Percentiles rank a stretch among this genome's conserved stretches.
Evolutionary conservation across 2,113 vertebrate species (phyloP).

Genomic region (Furnarius figulus): DNA sequence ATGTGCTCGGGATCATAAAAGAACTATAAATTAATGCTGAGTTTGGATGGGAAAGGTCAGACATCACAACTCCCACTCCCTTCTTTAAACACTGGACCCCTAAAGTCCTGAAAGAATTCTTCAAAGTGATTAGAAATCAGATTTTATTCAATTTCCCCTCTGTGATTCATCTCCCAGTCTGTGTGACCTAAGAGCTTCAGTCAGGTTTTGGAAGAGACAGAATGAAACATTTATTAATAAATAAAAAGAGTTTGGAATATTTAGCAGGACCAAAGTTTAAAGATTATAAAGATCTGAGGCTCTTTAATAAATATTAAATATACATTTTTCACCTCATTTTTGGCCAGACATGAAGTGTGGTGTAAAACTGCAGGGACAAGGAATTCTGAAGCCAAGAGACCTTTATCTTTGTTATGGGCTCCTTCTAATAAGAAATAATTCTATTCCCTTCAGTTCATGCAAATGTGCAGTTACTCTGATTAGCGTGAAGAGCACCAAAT

Average conservation of each 20-base stretch:
- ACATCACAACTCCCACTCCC: conserved; percentile 27
- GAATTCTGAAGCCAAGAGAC: conserved; percentile 31
- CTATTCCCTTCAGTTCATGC: conserved; percentile 28
- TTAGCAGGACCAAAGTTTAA: conserved; percentile 72
- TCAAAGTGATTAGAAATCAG: conserved; percentile 53
- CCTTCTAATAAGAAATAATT: conserved; percentile 22
- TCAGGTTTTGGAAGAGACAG: conserved; percentile 35
- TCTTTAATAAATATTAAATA: conserved; percentile 75
- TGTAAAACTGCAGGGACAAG: conserved; percentile 18
- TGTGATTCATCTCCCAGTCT: conserved; percentile 43
- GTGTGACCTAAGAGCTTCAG: conserved; percentile 13
- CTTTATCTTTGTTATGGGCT: conserved; percentile 36
- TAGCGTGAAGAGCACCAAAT: conserved; percentile 56
- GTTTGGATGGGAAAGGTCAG: conserved; percentile 47
- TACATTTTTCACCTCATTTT: conserved; percentile 35
- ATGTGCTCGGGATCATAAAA: conserved; percentile 29
- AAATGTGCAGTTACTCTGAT: conserved; percentile 53
- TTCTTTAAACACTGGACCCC: conserved; percentile 50
- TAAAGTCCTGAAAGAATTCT: conserved; percentile 32
- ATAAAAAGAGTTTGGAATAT: conserved; percentile 72
- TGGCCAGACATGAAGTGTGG: not conserved
- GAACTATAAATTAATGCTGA: conserved; percentile 41
- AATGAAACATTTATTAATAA: conserved; percentile 74
- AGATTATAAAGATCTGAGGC: conserved; percentile 65
- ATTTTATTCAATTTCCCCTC: conserved; percentile 42